These are phyloP conservation scores for Mungos mungo DNA, from an alignment of 2,113 vertebrate genomes.

Conservation along the genomic window DNA sequence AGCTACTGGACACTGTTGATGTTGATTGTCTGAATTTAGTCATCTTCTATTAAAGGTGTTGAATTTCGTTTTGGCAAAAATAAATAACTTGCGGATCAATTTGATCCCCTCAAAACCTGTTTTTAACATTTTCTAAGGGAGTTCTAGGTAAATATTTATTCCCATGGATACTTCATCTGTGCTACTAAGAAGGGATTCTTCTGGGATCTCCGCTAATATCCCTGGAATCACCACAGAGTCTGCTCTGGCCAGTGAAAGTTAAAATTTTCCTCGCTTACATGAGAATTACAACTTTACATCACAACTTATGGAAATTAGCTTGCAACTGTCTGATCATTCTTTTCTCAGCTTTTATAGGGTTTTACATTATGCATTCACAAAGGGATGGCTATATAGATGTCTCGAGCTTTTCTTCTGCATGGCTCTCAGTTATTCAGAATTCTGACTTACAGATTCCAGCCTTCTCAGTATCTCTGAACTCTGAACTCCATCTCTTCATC, in stretches of 20 bases:
- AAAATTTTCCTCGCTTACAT: not conserved
- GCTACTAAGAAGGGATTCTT: not conserved
- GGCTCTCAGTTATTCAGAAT: not conserved
- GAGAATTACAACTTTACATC: not conserved
- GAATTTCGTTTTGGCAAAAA: not conserved
- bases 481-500: not conserved
- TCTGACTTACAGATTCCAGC: not conserved
- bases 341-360: not conserved
- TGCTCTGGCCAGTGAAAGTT: not conserved
- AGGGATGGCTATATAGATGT: not conserved
- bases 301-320: not conserved
- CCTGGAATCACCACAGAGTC: not conserved
- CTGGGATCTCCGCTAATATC: not conserved
- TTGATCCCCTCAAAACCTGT: not conserved
- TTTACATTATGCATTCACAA: not conserved
- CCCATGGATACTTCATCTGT: not conserved
- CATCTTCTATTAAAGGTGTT: not conserved
- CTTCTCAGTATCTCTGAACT: not conserved
- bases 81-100: not conserved
- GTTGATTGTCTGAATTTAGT: not conserved
- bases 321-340: not conserved
- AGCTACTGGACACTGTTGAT: not conserved
- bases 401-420: not conserved
- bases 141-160: not conserved
- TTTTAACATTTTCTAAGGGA: conserved; percentile 7